Conservation (phyloP, 2,113 vertebrate species). For the Rhadina sibilatrix region DNA sequence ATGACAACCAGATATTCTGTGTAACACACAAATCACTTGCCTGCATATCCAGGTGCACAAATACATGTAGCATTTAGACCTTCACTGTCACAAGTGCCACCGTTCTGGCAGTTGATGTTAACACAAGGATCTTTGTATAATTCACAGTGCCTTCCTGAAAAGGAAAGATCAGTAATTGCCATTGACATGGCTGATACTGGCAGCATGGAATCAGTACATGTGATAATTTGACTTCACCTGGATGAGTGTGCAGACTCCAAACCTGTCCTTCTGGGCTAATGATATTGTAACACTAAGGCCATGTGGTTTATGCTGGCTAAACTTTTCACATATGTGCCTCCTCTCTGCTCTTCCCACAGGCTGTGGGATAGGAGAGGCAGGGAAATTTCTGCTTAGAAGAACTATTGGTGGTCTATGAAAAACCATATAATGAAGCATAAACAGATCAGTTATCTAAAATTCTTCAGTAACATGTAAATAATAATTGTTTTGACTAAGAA, state of each 20-base stretch:
- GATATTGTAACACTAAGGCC: not conserved
- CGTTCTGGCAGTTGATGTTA: slow-evolving; percentile 88
- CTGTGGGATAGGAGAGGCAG: not conserved
- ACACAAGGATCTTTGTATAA: slow-evolving; percentile 91
- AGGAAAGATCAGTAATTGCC: not conserved
- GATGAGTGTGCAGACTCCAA: not conserved
- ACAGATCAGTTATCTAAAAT: not conserved
- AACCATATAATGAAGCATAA: not conserved
- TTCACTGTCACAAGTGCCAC: slow-evolving; percentile 87
- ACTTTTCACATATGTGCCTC: not conserved
- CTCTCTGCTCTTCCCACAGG: not conserved
- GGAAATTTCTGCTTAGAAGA: not conserved
- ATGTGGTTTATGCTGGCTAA: not conserved
- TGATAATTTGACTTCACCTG: not conserved
- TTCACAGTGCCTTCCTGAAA: slow-evolving; percentile 89
- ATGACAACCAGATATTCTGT: not conserved
- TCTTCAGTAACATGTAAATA: not conserved
- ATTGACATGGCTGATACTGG: not conserved
- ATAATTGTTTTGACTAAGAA: not conserved
- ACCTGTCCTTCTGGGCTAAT: not conserved
- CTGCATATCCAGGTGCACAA: slow-evolving; percentile 87
- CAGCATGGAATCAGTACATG: not conserved
- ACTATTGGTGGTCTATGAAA: not conserved
- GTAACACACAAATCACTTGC: slow-evolving; percentile 56
- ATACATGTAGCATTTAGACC: slow-evolving; percentile 87